Evolutionary conservation across 2,888 invertebrate genomes (phyloP), one percentile per base, ranked within the genome.

Genomic region (Gibbula magus): DNA sequence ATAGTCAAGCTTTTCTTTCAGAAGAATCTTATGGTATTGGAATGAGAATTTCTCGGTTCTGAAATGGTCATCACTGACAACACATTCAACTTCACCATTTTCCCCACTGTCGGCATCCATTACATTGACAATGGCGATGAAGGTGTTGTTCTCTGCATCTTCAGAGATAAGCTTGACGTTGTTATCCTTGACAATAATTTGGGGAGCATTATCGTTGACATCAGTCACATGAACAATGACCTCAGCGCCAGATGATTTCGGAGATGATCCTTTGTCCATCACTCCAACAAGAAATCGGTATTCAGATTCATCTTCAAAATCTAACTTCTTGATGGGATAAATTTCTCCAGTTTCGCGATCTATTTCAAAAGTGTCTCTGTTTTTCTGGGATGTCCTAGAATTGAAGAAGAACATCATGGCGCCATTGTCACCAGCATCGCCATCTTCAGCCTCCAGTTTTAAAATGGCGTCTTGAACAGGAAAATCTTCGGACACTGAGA

Each of bases 41-140:
- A 75, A 77, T 1, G 82, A 84, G 75, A 89, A 82, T 54, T 82
- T 82, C 52, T 86, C 86, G 25, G 90, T 83, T 70, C 75, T 83
- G 74, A 90, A 90, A 45, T 86, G 83, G 16, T 84, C 79, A 70
- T 86, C 86, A 20, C 85, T 73, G 32, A 91, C 54, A 29, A 79
- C 80, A 80, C 91, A 92, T 5, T 80, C 79, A 0, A 91, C 87
- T 29, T 83, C 78, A 0, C 90, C 90, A 83, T 91, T 91, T 18
- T 83, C 80, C 2, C 88, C 91, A 67, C 85, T 83, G 81, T 90
- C 89, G 0, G 66, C 29, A 79, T 91, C 90, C 1, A 81, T 82
- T 0, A 98, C 97, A 0, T 97, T 97, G 7, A 99, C 96, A 5
- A 98, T 98, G 0, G 98, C 98, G 0, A 99, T 98, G 35, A 98